Evolutionary conservation across 2,113 vertebrate species (phyloP), one percentile per base, ranked within the genome.

Genomic region (Dendrocopos noguchii): DNA sequence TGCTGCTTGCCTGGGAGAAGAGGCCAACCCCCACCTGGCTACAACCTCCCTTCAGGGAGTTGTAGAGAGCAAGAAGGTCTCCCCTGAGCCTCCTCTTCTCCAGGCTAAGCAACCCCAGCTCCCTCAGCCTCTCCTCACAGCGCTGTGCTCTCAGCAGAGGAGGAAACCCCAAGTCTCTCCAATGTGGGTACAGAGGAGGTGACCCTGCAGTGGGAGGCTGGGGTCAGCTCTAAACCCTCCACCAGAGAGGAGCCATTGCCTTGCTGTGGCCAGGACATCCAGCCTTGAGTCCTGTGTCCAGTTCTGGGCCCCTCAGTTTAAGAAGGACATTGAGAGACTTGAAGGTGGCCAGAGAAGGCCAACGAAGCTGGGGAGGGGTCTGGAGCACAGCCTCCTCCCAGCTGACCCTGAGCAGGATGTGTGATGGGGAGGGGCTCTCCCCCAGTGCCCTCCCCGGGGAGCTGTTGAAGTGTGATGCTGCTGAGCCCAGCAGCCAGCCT

Each of bases 401-500:
- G 46, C 67, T 82, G 81, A 73, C 56, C 84, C 50, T 0, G 25
- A 63, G 71, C 2, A 10, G 20, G 44, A 85, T 24, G 86, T 82
- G 67, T 52, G 73, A 80, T 15, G 16, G 8, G 15, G 29, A 29
- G 3, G 64, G 59, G 8, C 0, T 0, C 52, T 55, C 22, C 34
- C 47, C 28, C 0, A 0, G 8, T 0, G 1, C 18, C 53, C 42
- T 87, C 64, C 60, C 46, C 1, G 2, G 46, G 80, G 71, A 65
- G 84, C 46, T 79, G 89, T 87, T 79, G 75, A 93, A 42, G 60
- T 74, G 80, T 1, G 11, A 88, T 42, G 64, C 31, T 77, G 80
- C 4, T 27, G 63, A 56, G 80, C 72, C 64, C 75, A 27, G 66
- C 72, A 75, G 76, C 31, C 63, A 34, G 47, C 64, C 33, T 12